Base-by-base conservation (phyloP, 2,113 vertebrate genomes). In the Tetrao urogallus region DNA sequence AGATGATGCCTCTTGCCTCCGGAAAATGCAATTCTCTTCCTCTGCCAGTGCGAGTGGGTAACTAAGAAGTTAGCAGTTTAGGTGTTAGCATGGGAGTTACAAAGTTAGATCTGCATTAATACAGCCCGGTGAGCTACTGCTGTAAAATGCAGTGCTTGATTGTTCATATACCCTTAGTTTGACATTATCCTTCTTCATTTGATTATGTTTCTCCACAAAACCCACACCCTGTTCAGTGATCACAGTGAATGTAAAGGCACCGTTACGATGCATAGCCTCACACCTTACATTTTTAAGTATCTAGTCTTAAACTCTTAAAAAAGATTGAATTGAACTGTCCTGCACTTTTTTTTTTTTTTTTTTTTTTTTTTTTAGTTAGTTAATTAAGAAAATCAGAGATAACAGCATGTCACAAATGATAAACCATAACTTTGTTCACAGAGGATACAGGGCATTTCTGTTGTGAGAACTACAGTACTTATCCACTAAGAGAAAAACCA, bases 301-400 rank as follows among this genome's bases (percentile, higher is more conserved):
- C 52, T 45, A 22, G 36, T 47, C 20, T 82, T 89, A 61, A 0
- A 1, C 13, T 80, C 15, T 28, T 27, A 13, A 38, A 82, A 82
- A 84, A 52, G 1, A 5, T 38, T 73, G 11, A 76, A 42, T 21
- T 73, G 11, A 76, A 42, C 25, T 45, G 24, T 85, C 36, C 20
- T 20, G 22, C 58, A 87, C 27, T 13, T 24, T 30, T 7, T 50
- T 60, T 89, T 67, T 9, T 24, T 28, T 8, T 89, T 67, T 9
- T 24, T 28, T 8, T 11, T 24, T 32, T 7, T 50, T 60, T 82
- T 64, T 9, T 21, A 25, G 7, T 57, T 43, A 67, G 15, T 76
- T 91, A 17, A n/a, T 48, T 75, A 70, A 50, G 20, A 87, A 85
- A 92, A 92, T 63, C 63, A 89, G n/a, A 70, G 18, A 57, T 30